Percentiles rank a stretch among this genome's conserved stretches.
Evolutionary conservation across 1,140 invertebrate species (phyloP).

Genomic region (Eueides isabella): DNA sequence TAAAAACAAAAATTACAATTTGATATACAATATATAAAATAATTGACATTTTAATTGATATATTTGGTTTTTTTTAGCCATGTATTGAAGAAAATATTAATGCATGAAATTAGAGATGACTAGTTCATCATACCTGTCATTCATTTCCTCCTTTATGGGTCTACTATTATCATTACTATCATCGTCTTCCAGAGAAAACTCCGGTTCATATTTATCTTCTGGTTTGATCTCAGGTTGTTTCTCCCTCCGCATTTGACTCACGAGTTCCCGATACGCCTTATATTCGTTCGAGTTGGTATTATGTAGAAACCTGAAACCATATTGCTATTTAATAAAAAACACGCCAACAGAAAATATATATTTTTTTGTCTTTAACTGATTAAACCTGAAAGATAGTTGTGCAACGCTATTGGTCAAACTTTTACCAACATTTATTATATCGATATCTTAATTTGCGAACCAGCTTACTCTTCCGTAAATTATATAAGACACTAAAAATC

Average conservation of each 20-base stretch:
- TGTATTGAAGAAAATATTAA: too few species aligned
- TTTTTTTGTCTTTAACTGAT: neutral
- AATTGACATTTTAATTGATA: too few species aligned
- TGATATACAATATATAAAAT: too few species aligned
- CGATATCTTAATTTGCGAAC: too few species aligned
- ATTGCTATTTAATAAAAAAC: slow-evolving; percentile 33
- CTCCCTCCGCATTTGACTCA: slow-evolving; percentile 60
- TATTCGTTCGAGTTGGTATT: slow-evolving; percentile 75
- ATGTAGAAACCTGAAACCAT: slow-evolving; percentile 77
- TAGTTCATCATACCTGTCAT: slow-evolving; percentile 49
- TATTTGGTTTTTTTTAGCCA: too few species aligned
- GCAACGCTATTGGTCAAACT: neutral
- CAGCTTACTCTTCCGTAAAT: too few species aligned
- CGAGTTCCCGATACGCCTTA: slow-evolving; percentile 73
- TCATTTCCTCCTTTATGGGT: slow-evolving; percentile 54
- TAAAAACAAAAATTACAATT: too few species aligned
- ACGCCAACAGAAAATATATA: slow-evolving; percentile 40
- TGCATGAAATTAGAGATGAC: too few species aligned
- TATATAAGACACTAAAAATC: too few species aligned
- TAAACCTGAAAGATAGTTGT: slow-evolving; percentile 49
- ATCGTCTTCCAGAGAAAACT: slow-evolving; percentile 78
- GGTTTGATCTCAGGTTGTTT: slow-evolving; percentile 68
- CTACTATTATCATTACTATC: slow-evolving; percentile 63
- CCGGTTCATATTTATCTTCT: slow-evolving; percentile 80
- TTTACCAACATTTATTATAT: neutral